Evolutionary conservation across 2,113 vertebrate genomes (phyloP), one percentile per base, ranked within the genome.

Genomic region (Sceloporus undulatus): DNA sequence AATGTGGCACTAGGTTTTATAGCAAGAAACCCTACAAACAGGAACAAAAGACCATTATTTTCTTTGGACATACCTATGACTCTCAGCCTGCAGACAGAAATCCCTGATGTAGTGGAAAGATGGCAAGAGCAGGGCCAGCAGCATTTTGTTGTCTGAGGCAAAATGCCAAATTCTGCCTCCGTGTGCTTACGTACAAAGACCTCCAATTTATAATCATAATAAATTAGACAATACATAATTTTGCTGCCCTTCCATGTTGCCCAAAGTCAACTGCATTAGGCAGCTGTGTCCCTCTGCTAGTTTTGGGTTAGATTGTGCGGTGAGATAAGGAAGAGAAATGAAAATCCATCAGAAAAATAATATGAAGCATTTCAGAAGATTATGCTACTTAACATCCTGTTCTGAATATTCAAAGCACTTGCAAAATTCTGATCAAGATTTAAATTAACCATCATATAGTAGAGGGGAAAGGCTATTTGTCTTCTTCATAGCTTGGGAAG

Each of bases 311-410:
- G n/a, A 19, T 40, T 18, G 74, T 29, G 23, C 3, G 52, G 19
- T 19, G 40, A 21, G 6, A 16, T 38, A 18, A 13, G 27, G n/a
- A 34, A 13, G 18, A 27, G 42, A 65, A 25, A 18, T 62, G 54
- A 21, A 82, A 40, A 19, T 40, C 38, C 34, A 40, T 6, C 9
- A 48, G 40, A 40, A 23, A 77, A 76, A 74, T 23, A 27, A 65
- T 66, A 16, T 85, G 56, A 85, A 54, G 3, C 14, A 42, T 38
- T 62, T 85, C 59, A 85, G 38, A 34, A 85, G 73, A 85, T 25
- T 85, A 59, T 16, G 18, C 70, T 48, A 56, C 56, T 85, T 85
- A 54, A 56, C 42, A 29, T 62, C 25, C 62, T 77, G 40, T 48
- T 65, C 38, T 66, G 38, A 40, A 65, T 21, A 85, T 38, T 19